These are phyloP conservation scores for Cancer borealis DNA, from an alignment of 2,888 invertebrate species.

Conservation along the genomic window DNA sequence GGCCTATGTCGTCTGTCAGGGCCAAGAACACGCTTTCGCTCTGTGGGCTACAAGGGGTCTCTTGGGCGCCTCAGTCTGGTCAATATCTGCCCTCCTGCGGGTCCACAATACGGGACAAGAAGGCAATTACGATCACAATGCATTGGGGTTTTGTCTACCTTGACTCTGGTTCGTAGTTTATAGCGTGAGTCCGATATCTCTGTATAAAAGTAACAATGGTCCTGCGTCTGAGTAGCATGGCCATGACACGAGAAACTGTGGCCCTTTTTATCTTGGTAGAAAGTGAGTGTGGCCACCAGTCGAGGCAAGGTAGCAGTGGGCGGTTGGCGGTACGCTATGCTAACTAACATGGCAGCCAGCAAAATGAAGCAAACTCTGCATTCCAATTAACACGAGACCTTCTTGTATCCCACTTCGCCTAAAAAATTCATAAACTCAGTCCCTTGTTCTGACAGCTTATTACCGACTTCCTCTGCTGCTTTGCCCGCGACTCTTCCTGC, in stretches of 20 bases:
- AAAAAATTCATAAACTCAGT: neutral
- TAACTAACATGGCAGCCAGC: neutral
- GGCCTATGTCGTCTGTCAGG: neutral
- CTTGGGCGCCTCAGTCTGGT: neutral
- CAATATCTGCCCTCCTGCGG: neutral
- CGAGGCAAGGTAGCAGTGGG: neutral
- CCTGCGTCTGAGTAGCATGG: neutral
- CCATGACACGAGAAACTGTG: neutral
- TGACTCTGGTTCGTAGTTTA: neutral
- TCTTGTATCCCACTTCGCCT: neutral
- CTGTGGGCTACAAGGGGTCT: neutral
- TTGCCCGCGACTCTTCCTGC: neutral
- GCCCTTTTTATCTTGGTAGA: neutral
- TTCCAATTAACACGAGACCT: neutral
- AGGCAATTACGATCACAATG: neutral
- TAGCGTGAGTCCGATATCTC: neutral
- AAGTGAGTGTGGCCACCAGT: neutral
- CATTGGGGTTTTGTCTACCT: neutral
- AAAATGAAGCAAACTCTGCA: neutral
- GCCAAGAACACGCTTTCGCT: neutral
- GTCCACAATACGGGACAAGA: neutral
- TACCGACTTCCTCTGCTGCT: neutral
- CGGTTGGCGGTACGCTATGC: neutral
- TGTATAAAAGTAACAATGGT: neutral
- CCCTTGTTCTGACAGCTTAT: conserved; percentile 17